phyloP scores from a whole-genome alignment of 2,113 vertebrate genomes.

The Clarias gariepinus region DNA sequence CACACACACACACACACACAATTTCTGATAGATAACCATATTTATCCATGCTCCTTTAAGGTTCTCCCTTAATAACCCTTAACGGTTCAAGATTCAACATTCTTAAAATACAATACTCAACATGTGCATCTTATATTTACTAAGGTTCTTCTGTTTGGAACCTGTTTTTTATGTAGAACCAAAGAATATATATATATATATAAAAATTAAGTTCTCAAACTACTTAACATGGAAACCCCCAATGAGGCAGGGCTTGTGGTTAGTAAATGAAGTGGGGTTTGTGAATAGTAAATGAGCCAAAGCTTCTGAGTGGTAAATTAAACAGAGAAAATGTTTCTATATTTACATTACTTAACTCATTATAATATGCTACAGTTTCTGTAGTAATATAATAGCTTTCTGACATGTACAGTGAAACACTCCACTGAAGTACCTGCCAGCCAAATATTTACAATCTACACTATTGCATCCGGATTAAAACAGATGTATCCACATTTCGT shows the following conservation, averaged over 20 bases:
- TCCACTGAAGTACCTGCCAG: too few relatives aligned
- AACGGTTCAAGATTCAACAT: neutral
- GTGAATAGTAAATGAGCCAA: neutral
- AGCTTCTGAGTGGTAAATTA: neutral
- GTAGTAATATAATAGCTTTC: too few relatives aligned
- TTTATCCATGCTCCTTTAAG: neutral
- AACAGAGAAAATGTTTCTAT: too few relatives aligned
- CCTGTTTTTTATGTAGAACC: neutral
- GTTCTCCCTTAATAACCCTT: neutral
- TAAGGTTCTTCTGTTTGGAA: neutral
- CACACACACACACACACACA: conserved; percentile 38
- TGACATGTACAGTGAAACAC: too few relatives aligned
- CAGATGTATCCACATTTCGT: too few relatives aligned
- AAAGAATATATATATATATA: too few relatives aligned
- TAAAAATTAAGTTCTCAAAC: neutral
- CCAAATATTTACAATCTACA: too few relatives aligned
- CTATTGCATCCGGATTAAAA: too few relatives aligned
- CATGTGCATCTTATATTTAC: neutral
- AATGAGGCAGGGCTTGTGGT: neutral
- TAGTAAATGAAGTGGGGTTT: neutral
- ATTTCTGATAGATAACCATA: too few relatives aligned
- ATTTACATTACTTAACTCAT: too few relatives aligned
- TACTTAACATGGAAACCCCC: neutral
- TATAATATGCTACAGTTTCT: too few relatives aligned
- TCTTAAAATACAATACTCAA: neutral